Base-by-base conservation (phyloP, 2,888 invertebrate genomes). In the Dorcus hopei region DNA sequence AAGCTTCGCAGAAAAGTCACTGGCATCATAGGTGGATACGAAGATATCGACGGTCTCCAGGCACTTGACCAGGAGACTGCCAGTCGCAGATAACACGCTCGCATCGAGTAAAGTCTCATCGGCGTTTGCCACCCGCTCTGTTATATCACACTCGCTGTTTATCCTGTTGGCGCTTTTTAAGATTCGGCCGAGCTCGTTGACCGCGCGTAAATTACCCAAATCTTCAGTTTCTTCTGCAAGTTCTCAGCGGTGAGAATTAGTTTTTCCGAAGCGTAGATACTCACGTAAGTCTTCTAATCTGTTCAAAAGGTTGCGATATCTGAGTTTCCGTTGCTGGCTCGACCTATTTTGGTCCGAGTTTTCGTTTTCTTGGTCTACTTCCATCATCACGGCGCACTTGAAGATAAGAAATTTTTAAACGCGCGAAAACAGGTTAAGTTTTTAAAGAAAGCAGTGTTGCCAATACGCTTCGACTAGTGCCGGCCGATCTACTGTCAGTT, bases 1-100 rank as follows among this genome's bases (percentile, higher is more conserved):
- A 64, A 84, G 79, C 66, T 80, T 80, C 16, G 70, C 63, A 0
- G 81, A 80, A 49, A 84, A 78, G 54, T 81, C 81, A 39, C 76
- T 76, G 9, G 75, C 74, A 60, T 83, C 81, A 60, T 84, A 85
- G 0, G 76, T 74, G 57, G 81, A 79, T 14, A 77, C 74, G 59
- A 80, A 80, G 33, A 74, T 68, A 65, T 77, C 73, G 8, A 78
- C 68, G 42, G 73, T 68, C 62, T 74, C 67, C 11, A 74, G 64
- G 58, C 75, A 74, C 62, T 74, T 74, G 49, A 73, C 70, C 45
- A 76, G 61, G 38, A 75, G 57, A 42, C 63, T 64, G 63, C 76
- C 76, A 41, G 73, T 69, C 49, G 74, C 70, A n/a, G 74, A 72
- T 19, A 77, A 54, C 7, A 76, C 71, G 56, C 66, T 64, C 26